Evolutionary conservation across 2,888 invertebrate genomes (phyloP), one percentile per base, ranked within the genome.

Genomic region (Lasius platythorax): DNA sequence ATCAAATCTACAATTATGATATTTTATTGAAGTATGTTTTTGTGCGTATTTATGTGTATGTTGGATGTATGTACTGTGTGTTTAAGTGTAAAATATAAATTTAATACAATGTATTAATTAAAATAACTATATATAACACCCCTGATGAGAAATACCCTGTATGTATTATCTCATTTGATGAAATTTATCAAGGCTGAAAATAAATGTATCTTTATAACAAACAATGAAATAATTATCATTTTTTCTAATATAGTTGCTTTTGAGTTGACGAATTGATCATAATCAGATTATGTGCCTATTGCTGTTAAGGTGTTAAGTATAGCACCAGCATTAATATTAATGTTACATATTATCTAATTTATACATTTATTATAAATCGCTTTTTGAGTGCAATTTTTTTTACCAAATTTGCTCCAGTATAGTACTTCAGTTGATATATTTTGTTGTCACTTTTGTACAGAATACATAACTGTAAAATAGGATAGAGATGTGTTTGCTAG

Each of bases 1-100:
- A 85, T 88, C 75, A 83, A 87, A 84, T 82, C 84, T 82, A 83
- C 74, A 67, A 81, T 70, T n/a, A 30, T 23, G 1, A 61, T 63
- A 67, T 61, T 18, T 53, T 78, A 56, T 18, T 72, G 5, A 15
- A 2, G 30, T n/a, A 23, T 23, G 6, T 37, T 2, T 28, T 53
- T 2, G 23, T 40, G n/a, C 12, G 3, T 6, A 66, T 11, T 12
- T 33, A 23, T 58, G 1, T 58, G 23, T 23, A 23, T 23, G 11
- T 56, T n/a, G 2, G 2, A 5, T 23, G 4, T 23, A 23, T 56
- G 23, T 58, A 11, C 11, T 58, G 12, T 8, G 8, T 15, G 15
- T 15, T 11, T 2, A 37, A 23, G 23, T 23, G 23, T 23, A 23
- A 23, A 23, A 23, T 23, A 23, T 12, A 56, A 23, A 37, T 56